Base-by-base conservation (phyloP, 2,797 vertebrate species). In the Hybognathus amarus region DNA sequence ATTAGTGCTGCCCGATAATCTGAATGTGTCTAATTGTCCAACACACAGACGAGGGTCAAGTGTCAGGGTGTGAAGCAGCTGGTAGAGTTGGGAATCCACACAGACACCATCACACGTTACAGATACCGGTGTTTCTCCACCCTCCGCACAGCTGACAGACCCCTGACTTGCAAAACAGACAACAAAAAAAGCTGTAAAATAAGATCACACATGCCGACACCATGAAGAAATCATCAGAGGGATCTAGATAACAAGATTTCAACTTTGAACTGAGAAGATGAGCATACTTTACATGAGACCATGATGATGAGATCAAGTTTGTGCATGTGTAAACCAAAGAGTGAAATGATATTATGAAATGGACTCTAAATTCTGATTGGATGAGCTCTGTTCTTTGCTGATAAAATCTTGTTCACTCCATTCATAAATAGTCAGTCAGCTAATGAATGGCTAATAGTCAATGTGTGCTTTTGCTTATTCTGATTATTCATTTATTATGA, bases 91-190 rank as follows among this genome's bases (percentile, higher is more conserved):
- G 76, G 45, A 66, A 36, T 70, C 45, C 83, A 47, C 70, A 70
- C 68, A 54, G 67, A 78, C 74, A 66, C 59, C 8, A 5, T 69
- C 33, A 42, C 59, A 38, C 10, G 20, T 66, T 80, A 74, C 77
- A 87, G 61, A 74, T 42, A 66, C 38, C 36, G 45, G 3, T 47
- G 69, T 40, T n/a, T 69, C 71, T 61, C 52, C 67, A 59, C 66
- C 63, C 80, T 81, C 67, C 24, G 64, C 8, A 59, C 67, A 85
- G 86, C 73, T 85, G 74, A 87, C 85, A 70, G 33, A 66, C 42
- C 67, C 40, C 84, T 84, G 79, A 87, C 76, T 87, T 69, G 83
- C 79, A 66, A 66, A 81, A 85, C 80, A 83, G 76, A 85, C 50
- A 71, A 76, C 66, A 82, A 52, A 86, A 66, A 77, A 63, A 85